Base-by-base conservation (phyloP, 2,113 vertebrate genomes). In the cattle (Bos taurus) region DNA sequence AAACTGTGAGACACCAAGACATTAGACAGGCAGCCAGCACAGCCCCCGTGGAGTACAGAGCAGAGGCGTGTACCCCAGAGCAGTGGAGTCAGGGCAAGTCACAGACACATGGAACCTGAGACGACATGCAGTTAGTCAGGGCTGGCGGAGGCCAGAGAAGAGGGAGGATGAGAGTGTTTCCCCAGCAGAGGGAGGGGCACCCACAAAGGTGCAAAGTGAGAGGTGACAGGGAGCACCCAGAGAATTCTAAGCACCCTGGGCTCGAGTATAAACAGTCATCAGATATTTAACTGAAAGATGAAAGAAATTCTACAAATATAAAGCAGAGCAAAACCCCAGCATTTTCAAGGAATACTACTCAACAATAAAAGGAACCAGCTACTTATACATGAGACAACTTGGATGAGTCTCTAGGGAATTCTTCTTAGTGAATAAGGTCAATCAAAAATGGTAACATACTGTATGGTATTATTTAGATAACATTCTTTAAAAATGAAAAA, bases 161-260 rank as follows among this genome's bases (percentile, higher is more conserved):
- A 90, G 46, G 3, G 33, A 90, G 85, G 23, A 23, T 13, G 21
- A 62, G 21, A n/a, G 7, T 7, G 15, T 10, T 15, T 1, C 6
- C 5, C 0, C 14, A 17, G 13, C 36, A 59, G 2, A 46, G 19
- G 3, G 28, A 56, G 48, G 17, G 1, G 2, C 2, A 0, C 30
- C 19, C 28, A 33, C 12, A 57, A 78, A 30, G 15, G 14, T 36
- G 33, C 40, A 59, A 19, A 86, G 7, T 21, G 15, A 60, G 15
- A 46, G 17, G 81, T 5, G 64, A 14, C 43, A 25, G 43, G 7
- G 30, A 67, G 8, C 33, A 8, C 10, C 64, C 64, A 9, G 13
- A 43, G n/a, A 59, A 50, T 56, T 26, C 0, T 12, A 62, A 46
- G n/a, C 8, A 11, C 6, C 17, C 67, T 71, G n/a, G 17, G 28